phyloP scores from a whole-genome alignment of 2,888 invertebrate species.

The Rutpela maculata region DNA sequence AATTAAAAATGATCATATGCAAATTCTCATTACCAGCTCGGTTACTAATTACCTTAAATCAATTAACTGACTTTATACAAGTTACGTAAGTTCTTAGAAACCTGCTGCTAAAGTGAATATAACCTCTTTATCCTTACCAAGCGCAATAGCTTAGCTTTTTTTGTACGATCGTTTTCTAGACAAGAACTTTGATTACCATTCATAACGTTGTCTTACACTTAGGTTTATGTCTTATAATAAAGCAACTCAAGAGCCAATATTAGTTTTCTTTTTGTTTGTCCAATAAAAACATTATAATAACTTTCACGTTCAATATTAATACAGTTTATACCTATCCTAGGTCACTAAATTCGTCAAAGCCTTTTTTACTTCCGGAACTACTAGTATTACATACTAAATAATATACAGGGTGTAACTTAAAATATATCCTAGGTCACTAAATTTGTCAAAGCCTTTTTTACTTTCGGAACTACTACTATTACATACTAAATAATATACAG shows the following conservation, averaged over 20 bases:
- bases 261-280: slow-evolving; percentile 17
- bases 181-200: slow-evolving; percentile 9
- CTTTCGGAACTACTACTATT: background rate
- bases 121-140: slow-evolving; percentile 7
- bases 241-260: background rate
- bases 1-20: background rate
- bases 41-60: background rate
- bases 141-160: background rate
- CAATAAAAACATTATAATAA: slow-evolving; percentile 9
- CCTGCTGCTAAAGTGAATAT: slow-evolving; percentile 4
- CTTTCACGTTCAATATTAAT: slow-evolving; percentile 25
- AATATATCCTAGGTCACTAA: background rate
- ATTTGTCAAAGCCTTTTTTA: background rate
- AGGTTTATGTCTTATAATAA: slow-evolving; percentile 13
- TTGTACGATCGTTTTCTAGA: background rate
- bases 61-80: background rate
- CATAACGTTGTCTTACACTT: background rate
- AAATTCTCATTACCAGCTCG: background rate
- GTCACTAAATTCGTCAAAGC: background rate
- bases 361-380: background rate
- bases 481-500: background rate
- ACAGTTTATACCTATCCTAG: background rate
- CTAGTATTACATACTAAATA: background rate
- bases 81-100: background rate
- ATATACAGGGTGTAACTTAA: no score